Evolutionary conservation across 2,113 vertebrate genomes (phyloP).

Genomic region (Leiothrix lutea): DNA sequence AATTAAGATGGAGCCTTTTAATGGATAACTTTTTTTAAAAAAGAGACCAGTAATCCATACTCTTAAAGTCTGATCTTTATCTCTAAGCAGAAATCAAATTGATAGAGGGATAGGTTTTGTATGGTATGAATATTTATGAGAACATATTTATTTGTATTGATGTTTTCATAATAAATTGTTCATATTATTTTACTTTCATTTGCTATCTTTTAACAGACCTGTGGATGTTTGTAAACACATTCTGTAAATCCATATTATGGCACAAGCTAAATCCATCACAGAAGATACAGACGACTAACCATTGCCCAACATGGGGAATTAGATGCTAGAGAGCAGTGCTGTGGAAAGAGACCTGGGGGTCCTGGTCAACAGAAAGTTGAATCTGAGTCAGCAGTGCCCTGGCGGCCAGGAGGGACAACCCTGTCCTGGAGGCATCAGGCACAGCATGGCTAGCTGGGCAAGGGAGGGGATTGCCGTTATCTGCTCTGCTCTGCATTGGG

Average conservation of each 20-base stretch:
- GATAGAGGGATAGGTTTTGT: not conserved
- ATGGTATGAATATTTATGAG: not conserved
- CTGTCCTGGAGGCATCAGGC: accelerated
- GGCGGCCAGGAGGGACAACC: accelerated
- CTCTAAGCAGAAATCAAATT: not conserved
- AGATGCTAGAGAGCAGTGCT: not conserved
- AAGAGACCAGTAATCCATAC: not conserved
- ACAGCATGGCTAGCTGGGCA: accelerated
- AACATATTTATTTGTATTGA: not conserved
- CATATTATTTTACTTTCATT: not conserved
- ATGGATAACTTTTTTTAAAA: not conserved
- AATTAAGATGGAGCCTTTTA: accelerated
- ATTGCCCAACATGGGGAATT: not conserved
- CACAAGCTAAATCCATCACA: not conserved
- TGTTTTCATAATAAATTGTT: not conserved
- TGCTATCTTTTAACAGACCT: not conserved
- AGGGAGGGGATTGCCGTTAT: not conserved
- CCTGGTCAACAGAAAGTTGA: not conserved
- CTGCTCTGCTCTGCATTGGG: accelerated
- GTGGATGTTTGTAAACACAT: not conserved
- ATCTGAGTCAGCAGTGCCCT: accelerated
- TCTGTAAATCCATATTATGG: not conserved
- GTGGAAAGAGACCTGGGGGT: not conserved
- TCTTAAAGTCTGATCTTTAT: not conserved
- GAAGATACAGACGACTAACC: not conserved